Base-by-base conservation (phyloP, 2,797 vertebrate species). In the Protosalanx chinensis region DNA sequence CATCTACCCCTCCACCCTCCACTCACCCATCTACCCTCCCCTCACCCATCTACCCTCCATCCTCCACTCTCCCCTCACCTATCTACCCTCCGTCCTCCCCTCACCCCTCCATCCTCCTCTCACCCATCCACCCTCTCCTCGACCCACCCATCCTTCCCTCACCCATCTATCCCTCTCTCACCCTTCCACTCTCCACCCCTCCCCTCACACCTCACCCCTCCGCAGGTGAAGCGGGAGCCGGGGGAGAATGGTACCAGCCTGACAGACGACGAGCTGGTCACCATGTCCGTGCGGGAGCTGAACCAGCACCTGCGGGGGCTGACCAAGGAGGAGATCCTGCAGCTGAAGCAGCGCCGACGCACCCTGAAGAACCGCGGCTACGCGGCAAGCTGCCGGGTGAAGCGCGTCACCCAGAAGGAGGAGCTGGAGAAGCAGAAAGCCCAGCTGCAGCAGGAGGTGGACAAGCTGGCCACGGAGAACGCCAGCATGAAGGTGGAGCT, bases 161-260 rank as follows among this genome's bases (percentile, higher is more conserved):
- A 2, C 20, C 10, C n/a, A 49, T 57, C 37, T 27, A 3, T 23
- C 27, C 3, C 8, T 64, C 6, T 20, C 29, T 67, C 68, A 10
- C 33, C 18, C 16, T 53, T 10, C 15, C 33, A 18, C 10, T 27
- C 4, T 33, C 29, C 20, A 46, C 41, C 41, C 41, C 41, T 27
- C 23, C 23, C 23, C 23, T 27, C 23, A 27, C 23, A 27, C 15
- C 20, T 37, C 4, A 4, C 29, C 30, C 15, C 18, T 1, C 51
- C 51, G 1, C 86, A 98, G 97, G 97, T 99, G 94, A 99, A 99
- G 94, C 92, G 96, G 90, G 97, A 99, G 95, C 97, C 97, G 0
- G 97, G 97, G 0, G 97, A 98, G 91, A 99, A 99, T 96, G 97
- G 97, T 92, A 96, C 96, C 89, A 97, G 95, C 92, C 88, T 99